Conservation (phyloP, 2,888 invertebrate species). For the Archips xylosteana region DNA sequence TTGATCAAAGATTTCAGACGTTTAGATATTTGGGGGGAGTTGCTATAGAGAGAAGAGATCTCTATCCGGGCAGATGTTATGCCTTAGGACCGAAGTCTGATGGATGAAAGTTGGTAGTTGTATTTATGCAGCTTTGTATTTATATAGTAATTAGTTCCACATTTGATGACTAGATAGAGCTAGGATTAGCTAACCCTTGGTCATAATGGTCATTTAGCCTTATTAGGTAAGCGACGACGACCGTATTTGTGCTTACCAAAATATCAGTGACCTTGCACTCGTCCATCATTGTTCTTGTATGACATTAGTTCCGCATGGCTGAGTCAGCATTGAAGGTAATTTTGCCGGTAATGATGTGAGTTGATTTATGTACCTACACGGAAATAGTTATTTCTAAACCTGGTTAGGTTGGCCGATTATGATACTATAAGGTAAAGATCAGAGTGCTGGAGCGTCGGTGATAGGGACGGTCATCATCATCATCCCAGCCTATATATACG, state of each 20-base stretch:
- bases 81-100: too few relatives aligned
- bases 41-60: too few relatives aligned
- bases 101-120: too few relatives aligned
- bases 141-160: too few relatives aligned
- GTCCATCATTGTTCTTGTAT: slow-evolving; percentile 21
- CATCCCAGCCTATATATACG: too few relatives aligned
- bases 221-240: not conserved
- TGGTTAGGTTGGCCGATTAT: slow-evolving; percentile 1
- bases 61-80: too few relatives aligned
- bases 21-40: too few relatives aligned
- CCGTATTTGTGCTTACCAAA: slow-evolving; percentile 24
- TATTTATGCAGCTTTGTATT: too few relatives aligned
- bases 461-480: not conserved
- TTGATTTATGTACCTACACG: slow-evolving; percentile 11
- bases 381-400: slow-evolving; percentile 13
- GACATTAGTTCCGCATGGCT: slow-evolving; percentile 44
- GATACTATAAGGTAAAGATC: not conserved
- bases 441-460: not conserved
- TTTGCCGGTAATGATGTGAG: slow-evolving; percentile 35
- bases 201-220: not conserved
- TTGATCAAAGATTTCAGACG: too few relatives aligned
- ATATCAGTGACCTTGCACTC: slow-evolving; percentile 27
- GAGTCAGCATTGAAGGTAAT: slow-evolving; percentile 32
- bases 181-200: not conserved
- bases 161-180: too few relatives aligned